Evolutionary conservation across 1,140 invertebrate species (phyloP).

Genomic region (Acromyrmex charruanus): DNA sequence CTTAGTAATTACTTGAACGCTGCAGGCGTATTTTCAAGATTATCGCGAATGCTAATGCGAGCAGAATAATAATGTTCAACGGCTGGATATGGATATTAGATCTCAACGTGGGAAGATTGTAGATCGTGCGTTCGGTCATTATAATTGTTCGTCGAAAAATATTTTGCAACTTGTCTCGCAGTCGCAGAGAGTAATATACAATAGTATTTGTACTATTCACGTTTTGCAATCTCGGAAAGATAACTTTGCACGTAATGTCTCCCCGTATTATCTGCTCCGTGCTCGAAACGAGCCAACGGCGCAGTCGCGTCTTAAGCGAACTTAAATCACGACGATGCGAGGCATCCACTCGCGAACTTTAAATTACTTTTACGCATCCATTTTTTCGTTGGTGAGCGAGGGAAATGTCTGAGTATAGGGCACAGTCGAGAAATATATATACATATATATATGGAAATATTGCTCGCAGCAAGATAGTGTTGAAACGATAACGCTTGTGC

Average conservation of each 20-base stretch:
- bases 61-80: slow-evolving; percentile 21
- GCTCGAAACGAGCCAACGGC: slow-evolving; percentile 18
- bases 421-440: slow-evolving; percentile 56
- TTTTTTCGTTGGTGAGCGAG: slow-evolving; percentile 47
- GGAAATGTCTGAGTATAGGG: slow-evolving; percentile 50
- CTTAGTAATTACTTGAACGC: slow-evolving; percentile 48
- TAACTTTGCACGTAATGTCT: slow-evolving; percentile 48
- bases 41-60: slow-evolving; percentile 46
- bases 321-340: slow-evolving; percentile 62
- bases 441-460: slow-evolving; percentile 51
- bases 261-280: slow-evolving; percentile 37
- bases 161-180: slow-evolving; percentile 29
- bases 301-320: slow-evolving; percentile 43
- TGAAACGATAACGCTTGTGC: slow-evolving; percentile 60
- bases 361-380: slow-evolving; percentile 63
- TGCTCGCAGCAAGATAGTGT: slow-evolving; percentile 62
- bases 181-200: neutral
- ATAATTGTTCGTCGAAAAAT: slow-evolving; percentile 8
- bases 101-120: slow-evolving; percentile 4
- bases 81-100: slow-evolving; percentile 27
- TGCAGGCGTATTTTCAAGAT: slow-evolving; percentile 34
- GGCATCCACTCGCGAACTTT: slow-evolving; percentile 60
- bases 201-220: slow-evolving; percentile 31
- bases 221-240: slow-evolving; percentile 51
- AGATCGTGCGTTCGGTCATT: neutral